phyloP scores from a whole-genome alignment of 2,113 vertebrate species.

The Heliornis fulica region DNA sequence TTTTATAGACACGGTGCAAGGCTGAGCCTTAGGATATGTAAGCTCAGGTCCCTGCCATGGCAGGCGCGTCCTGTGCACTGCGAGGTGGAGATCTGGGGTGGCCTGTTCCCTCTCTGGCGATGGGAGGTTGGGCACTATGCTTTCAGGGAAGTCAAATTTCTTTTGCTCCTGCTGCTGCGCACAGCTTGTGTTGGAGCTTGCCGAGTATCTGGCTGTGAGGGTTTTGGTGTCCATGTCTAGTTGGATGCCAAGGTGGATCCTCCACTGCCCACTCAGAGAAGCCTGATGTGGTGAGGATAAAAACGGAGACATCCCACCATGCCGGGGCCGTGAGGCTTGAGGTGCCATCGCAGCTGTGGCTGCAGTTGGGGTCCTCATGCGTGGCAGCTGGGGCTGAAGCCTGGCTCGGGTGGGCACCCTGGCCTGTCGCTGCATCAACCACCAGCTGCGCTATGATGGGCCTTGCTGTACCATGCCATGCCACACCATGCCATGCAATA shows the following conservation, averaged over 20 bases:
- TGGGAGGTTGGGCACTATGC: rapidly evolving
- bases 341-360: not conserved
- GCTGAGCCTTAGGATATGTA: rapidly evolving
- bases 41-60: not conserved
- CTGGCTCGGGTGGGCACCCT: too few species aligned
- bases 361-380: not conserved
- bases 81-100: rapidly evolving
- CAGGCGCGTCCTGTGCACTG: rapidly evolving
- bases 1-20: rapidly evolving
- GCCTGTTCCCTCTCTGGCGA: rapidly evolving
- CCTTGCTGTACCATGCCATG: constrained; percentile 30
- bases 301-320: not conserved
- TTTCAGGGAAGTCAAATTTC: not conserved
- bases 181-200: not conserved
- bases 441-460: too few species aligned
- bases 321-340: not conserved
- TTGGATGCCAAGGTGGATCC: not conserved
- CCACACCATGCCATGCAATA: constrained; percentile 52
- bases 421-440: not conserved
- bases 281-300: not conserved
- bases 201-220: rapidly evolving
- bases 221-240: rapidly evolving
- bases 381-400: not conserved
- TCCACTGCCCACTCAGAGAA: not conserved
- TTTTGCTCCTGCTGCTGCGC: not conserved